Conservation (phyloP, 1,140 invertebrate species). For the Rhizoglyphus robini region DNA sequence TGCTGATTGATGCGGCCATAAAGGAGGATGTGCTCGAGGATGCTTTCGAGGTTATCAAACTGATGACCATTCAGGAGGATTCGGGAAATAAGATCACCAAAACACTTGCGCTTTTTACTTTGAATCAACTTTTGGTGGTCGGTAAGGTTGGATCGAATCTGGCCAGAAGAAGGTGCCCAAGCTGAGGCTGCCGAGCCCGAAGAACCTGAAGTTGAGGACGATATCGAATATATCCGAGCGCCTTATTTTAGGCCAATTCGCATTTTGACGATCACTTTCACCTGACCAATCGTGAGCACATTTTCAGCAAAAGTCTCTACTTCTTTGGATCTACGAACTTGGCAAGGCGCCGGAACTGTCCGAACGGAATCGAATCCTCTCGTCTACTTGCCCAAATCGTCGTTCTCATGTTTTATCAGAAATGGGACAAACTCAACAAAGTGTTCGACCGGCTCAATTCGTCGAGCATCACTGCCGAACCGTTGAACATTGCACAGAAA, state of each 20-base stretch:
- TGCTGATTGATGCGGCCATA: slow-evolving; percentile 66
- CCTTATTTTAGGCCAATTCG: slow-evolving; percentile 59
- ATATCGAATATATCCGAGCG: slow-evolving; percentile 39
- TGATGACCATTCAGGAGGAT: slow-evolving; percentile 81
- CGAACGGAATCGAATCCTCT: slow-evolving; percentile 37
- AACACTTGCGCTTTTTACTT: slow-evolving; percentile 54
- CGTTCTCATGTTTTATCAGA: slow-evolving; percentile 45
- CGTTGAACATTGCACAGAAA: neutral
- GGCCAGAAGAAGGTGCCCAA: slow-evolving; percentile 1
- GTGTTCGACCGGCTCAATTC: slow-evolving; percentile 26
- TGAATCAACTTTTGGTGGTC: slow-evolving; percentile 50
- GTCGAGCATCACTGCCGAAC: neutral
- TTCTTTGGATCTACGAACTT: slow-evolving; percentile 39
- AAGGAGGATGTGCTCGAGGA: slow-evolving; percentile 45
- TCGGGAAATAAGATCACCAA: slow-evolving; percentile 53
- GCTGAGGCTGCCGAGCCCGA: slow-evolving; percentile 22
- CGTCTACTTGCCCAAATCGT: slow-evolving; percentile 47
- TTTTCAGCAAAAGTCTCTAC: slow-evolving; percentile 62
- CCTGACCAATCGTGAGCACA: slow-evolving; percentile 46
- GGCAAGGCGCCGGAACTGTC: neutral
- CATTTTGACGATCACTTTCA: slow-evolving; percentile 79
- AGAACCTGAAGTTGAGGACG: slow-evolving; percentile 42
- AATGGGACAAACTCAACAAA: slow-evolving; percentile 44
- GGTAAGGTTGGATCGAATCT: slow-evolving; percentile 24
- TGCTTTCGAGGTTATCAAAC: slow-evolving; percentile 57